phyloP scores from a whole-genome alignment of 2,888 invertebrate species.

The Onchidella celtica region DNA sequence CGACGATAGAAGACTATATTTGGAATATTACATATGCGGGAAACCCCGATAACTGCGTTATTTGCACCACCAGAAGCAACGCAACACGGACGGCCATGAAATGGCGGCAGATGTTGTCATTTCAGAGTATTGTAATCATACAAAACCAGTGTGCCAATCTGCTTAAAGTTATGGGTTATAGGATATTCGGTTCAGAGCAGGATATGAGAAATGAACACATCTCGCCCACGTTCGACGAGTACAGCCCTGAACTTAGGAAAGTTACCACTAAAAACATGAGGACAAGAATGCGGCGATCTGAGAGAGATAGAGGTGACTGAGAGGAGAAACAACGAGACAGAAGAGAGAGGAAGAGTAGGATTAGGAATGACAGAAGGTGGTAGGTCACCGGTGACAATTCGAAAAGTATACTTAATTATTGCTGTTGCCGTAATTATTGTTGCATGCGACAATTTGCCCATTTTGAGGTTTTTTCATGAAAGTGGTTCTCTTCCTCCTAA shows the following conservation, averaged over 20 bases:
- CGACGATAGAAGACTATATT: conserved; percentile 28
- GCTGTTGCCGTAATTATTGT: too few relatives aligned
- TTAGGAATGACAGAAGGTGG: too few relatives aligned
- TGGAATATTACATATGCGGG: conserved; percentile 49
- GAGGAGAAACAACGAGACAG: too few relatives aligned
- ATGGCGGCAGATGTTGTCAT: conserved; percentile 6
- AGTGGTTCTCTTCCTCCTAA: too few relatives aligned
- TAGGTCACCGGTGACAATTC: too few relatives aligned
- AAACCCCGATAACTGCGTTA: conserved; percentile 7
- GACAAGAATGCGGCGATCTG: too few relatives aligned
- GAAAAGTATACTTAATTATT: too few relatives aligned
- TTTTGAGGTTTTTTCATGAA: too few relatives aligned
- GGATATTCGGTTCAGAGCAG: neutral
- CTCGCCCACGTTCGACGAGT: neutral
- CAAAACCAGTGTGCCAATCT: neutral
- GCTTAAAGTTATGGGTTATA: neutral
- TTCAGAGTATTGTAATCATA: neutral
- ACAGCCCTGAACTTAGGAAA: neutral
- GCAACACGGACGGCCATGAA: conserved; percentile 23
- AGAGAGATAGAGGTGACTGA: too few relatives aligned
- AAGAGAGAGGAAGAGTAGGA: too few relatives aligned
- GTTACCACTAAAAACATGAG: too few relatives aligned
- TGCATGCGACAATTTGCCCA: too few relatives aligned
- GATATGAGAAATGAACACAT: neutral
- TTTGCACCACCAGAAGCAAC: conserved; percentile 26